Evolutionary conservation across 1,140 invertebrate genomes (phyloP).

Genomic region (Nautilus pompilius): DNA sequence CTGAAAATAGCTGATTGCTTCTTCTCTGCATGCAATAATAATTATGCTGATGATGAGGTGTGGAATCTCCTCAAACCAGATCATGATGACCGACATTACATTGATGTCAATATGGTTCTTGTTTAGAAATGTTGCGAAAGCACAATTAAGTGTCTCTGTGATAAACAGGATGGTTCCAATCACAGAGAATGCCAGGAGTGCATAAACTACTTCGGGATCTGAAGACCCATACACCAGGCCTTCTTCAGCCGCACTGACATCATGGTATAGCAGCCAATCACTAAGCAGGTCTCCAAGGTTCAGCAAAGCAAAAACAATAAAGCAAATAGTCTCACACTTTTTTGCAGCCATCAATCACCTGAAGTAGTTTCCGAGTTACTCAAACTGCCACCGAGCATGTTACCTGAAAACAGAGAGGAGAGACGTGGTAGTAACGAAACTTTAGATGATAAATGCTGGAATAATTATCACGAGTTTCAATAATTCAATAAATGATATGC

Average conservation of each 20-base stretch:
- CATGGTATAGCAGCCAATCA: conserved; percentile 20
- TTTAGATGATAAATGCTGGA: no score
- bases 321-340: conserved; percentile 7
- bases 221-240: conserved; percentile 20
- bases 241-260: conserved; percentile 11
- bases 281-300: conserved; percentile 16
- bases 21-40: conserved; percentile 22
- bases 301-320: conserved; percentile 9
- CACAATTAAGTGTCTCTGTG: conserved; percentile 16
- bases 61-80: conserved; percentile 24
- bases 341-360: conserved; percentile 3
- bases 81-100: conserved; percentile 11
- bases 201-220: background rate
- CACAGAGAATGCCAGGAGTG: conserved; percentile 10
- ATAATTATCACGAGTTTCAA: no score
- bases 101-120: conserved; percentile 16
- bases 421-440: no score
- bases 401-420: no score
- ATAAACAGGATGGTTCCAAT: conserved; percentile 16
- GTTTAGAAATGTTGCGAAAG: conserved; percentile 6
- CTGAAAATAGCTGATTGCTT: conserved; percentile 23
- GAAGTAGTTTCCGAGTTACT: background rate
- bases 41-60: conserved; percentile 15
- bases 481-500: no score
- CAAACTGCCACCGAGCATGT: background rate